Evolutionary conservation across 2,797 vertebrate species (phyloP).

Genomic region (Brachyrhaphis roseni): DNA sequence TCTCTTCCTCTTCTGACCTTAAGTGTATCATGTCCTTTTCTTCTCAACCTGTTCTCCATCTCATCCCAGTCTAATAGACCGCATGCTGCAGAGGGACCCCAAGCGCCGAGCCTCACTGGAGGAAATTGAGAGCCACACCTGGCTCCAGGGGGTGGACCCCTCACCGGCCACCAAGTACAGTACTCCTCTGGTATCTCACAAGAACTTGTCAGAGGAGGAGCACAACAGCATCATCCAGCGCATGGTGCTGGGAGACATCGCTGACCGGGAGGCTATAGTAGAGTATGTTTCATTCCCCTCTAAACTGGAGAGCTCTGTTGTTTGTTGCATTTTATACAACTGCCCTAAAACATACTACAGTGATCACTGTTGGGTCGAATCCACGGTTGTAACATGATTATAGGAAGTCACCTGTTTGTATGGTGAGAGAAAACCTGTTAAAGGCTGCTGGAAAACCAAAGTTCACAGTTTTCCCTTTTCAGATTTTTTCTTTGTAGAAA

Average conservation of each 20-base stretch:
- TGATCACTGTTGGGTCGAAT: background rate
- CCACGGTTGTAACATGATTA: background rate
- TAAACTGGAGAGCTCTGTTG: background rate
- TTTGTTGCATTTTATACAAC: background rate
- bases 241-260: slow-evolving; percentile 97
- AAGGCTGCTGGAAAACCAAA: background rate
- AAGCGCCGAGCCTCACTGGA: slow-evolving; percentile 93
- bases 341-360: background rate
- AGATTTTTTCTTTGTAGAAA: background rate
- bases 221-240: slow-evolving; percentile 98
- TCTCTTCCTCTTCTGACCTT: background rate
- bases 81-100: slow-evolving; percentile 96
- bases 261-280: slow-evolving; percentile 92
- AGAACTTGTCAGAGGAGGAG: slow-evolving; percentile 95
- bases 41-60: background rate
- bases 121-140: slow-evolving; percentile 93
- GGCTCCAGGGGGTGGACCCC: slow-evolving; percentile 96
- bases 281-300: slow-evolving; percentile 81
- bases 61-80: slow-evolving; percentile 89
- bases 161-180: slow-evolving; percentile 96
- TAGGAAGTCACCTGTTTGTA: background rate
- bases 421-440: background rate
- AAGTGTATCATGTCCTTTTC: background rate
- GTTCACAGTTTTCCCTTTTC: background rate
- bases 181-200: slow-evolving; percentile 96